phyloP scores from a whole-genome alignment of 2,113 vertebrate species.

The Talpa occidentalis region DNA sequence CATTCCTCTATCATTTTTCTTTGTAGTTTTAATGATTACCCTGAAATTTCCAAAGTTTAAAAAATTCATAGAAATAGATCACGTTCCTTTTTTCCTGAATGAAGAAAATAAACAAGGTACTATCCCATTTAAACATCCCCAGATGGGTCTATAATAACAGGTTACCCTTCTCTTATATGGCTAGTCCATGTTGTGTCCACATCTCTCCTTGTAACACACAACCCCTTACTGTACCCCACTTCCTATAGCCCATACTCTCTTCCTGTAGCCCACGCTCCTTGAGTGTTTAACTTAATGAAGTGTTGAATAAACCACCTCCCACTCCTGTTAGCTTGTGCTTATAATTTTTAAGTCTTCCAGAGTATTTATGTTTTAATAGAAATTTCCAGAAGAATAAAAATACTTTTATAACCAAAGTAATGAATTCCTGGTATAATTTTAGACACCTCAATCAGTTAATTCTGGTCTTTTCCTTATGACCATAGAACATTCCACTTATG shows the following conservation, averaged over 20 bases:
- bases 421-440: not conserved
- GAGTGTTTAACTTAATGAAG: not conserved
- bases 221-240: not conserved
- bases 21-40: not conserved
- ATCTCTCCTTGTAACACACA: not conserved
- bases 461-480: not conserved
- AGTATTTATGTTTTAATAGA: constrained; percentile 18
- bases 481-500: not conserved
- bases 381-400: constrained; percentile 7
- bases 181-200: not conserved
- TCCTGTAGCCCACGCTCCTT: not conserved
- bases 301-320: not conserved
- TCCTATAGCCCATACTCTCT: not conserved
- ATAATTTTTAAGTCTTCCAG: not conserved
- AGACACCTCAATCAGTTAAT: constrained; percentile 3
- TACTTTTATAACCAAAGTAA: constrained; percentile 31
- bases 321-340: not conserved
- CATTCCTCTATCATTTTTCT: not conserved
- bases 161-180: not conserved
- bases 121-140: not conserved
- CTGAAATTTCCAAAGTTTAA: not conserved
- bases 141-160: not conserved
- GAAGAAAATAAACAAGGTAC: not conserved
- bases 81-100: not conserved
- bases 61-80: not conserved